Evolutionary conservation across 2,888 invertebrate species (phyloP), one percentile per base, ranked within the genome.

Genomic region (Polydrusus tereticollis): DNA sequence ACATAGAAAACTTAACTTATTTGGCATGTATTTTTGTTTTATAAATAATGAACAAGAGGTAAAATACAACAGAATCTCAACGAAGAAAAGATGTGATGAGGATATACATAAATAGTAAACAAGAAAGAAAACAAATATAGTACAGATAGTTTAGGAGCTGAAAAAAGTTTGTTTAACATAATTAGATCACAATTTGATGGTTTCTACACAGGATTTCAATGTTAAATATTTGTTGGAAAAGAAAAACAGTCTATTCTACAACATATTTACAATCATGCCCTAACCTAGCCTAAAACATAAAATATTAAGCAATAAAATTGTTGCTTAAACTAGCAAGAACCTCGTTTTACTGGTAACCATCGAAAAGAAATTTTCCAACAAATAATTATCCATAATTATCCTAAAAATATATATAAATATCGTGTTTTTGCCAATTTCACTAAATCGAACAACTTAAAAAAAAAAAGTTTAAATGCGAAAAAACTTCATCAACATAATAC

Each of bases 1-100:
- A 74, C 36, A 65, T 41, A 71, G 66, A 74, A 72, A 74, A 70
- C 74, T 74, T 74, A 74, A 71, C 74, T 74, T 74, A 74, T 74
- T 74, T 74, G 70, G 70, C 71, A 67, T 73, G 59, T 69, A 64
- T 65, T 65, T 63, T 67, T 50, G n/a, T n/a, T n/a, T 47, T 57
- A 69, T 74, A 74, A 70, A 74, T 70, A 74, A 70, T 50, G 59
- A 73, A 69, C 60, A 72, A 64, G 50, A 65, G 38, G 23, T 55
- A 65, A 20, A 64, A 60, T 57, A 67, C 57, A 71, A 69, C 63
- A 69, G 63, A 16, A 45, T 47, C 29, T 10, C 38, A 38, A 29
- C 59, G 59, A 60, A 52, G 14, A 21, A 36, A 4, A 20, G n/a
- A 47, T 16, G 38, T 57, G 38, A 60, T 12, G n/a, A 60, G 26